These are phyloP conservation scores for Entelurus aequoreus DNA, from an alignment of 2,113 vertebrate species.

Conservation along the genomic window DNA sequence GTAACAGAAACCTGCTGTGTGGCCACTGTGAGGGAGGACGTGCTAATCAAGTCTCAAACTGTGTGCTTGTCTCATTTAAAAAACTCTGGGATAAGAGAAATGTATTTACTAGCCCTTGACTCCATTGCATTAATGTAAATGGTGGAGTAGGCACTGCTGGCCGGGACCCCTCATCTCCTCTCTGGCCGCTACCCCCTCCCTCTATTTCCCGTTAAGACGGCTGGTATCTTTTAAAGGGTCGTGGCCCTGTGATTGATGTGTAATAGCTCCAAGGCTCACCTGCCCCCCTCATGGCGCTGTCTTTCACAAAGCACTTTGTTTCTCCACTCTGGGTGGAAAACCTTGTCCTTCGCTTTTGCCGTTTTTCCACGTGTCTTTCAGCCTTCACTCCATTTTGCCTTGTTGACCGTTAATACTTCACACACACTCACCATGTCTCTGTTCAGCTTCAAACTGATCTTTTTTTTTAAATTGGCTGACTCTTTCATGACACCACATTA, in stretches of 20 bases:
- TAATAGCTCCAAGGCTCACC: slow-evolving; percentile 73
- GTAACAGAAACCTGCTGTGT: slow-evolving; percentile 66
- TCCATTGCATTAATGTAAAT: slow-evolving; percentile 71
- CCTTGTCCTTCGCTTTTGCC: slow-evolving; percentile 10
- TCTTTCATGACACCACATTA: background rate
- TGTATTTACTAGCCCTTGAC: slow-evolving; percentile 69
- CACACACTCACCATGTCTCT: slow-evolving; percentile 21
- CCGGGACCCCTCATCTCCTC: slow-evolving; percentile 37
- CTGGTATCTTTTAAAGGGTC: slow-evolving; percentile 73
- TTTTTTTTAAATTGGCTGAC: slow-evolving; percentile 5
- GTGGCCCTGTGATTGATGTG: slow-evolving; percentile 74
- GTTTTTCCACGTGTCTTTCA: slow-evolving; percentile 16
- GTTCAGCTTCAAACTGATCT: slow-evolving; percentile 23
- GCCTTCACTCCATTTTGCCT: slow-evolving; percentile 42
- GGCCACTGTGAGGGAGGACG: slow-evolving; percentile 66
- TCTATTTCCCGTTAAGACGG: slow-evolving; percentile 72
- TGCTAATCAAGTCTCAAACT: slow-evolving; percentile 71
- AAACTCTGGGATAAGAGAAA: slow-evolving; percentile 51
- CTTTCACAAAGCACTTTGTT: slow-evolving; percentile 55
- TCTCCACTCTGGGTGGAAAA: slow-evolving; percentile 24
- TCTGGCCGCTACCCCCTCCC: slow-evolving; percentile 40
- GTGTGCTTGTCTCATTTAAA: slow-evolving; percentile 61
- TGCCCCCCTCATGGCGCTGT: slow-evolving; percentile 57
- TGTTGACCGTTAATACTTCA: slow-evolving; percentile 33
- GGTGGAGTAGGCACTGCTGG: slow-evolving; percentile 66